Base-by-base conservation (phyloP, 2,797 vertebrate genomes). In the Limnodromus scolopaceus region DNA sequence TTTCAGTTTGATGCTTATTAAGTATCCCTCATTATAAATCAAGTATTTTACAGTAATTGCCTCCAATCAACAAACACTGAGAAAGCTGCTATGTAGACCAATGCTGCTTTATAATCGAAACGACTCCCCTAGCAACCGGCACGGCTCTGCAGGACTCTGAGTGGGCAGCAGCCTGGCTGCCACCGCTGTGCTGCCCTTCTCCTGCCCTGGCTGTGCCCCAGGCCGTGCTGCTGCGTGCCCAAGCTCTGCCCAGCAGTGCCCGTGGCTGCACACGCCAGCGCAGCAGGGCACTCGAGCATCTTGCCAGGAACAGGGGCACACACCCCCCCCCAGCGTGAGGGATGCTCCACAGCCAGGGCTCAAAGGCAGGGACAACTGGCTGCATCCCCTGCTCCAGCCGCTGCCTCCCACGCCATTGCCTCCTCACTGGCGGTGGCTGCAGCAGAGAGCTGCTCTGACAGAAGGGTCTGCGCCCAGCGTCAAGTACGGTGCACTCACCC, bases 21-120 rank as follows among this genome's bases (percentile, higher is more conserved):
- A 97, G 94, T 92, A 94, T 75, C 72, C 76, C 92, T 94, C 48
- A 5, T 94, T 93, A 93, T 93, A 95, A 96, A 96, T 96, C 95
- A 97, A 96, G 95, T 93, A 96, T 90, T 94, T 89, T 81, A 78
- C 41, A 78, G 72, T 96, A 97, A 96, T 94, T 96, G 85, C 72
- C 41, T 95, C 84, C 87, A 93, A 96, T 95, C 93, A 96, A 86
- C 90, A 84, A 96, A 96, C 89, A 93, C 28, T 0, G 8, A 49
- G 74, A 72, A 55, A 91, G 84, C 71, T 6, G 23, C 60, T 84
- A 30, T 2, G 9, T 28, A 74, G 65, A 64, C 48, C 1, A 2
- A 27, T 8, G 38, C n/a, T 22, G 45, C 36, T 68, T 45, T 77
- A 28, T 9, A 81, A 53, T 38, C 8, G 13, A 58, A 87, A 43